Base-by-base conservation (phyloP, 2,888 invertebrate genomes). In the Papilio gigon region DNA sequence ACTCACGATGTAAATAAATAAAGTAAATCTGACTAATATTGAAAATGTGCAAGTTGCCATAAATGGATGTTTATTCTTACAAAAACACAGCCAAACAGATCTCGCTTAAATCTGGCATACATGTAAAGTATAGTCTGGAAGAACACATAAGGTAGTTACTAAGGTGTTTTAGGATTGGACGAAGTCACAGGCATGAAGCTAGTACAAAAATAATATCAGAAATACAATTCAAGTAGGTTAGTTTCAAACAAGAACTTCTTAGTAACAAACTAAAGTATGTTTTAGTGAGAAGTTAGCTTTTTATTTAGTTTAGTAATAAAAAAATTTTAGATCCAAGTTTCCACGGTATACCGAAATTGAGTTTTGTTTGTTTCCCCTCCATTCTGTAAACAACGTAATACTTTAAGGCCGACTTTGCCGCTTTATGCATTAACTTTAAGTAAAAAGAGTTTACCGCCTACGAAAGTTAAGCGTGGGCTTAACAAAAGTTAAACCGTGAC, bases 351-450 rank as follows among this genome's bases (percentile, higher is more conserved):
- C 53, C 30, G 30, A 56, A 56, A 56, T 56, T 56, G 53, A 56
- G 53, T 56, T 56, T 56, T 30, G 53, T 64, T 64, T 64, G 64
- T 27, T n/a, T 64, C 27, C 27, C 11, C 37, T 53, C 50, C 50
- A 25, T 25, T 64, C 37, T 37, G 35, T 35, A 53, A 35, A 50
- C 53, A 53, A 27, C 37, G 25, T 64, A 64, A 64, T 53, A 64
- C 64, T 64, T 53, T 53, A 64, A 53, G 53, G 64, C 53, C 53
- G 53, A 64, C 64, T 64, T 64, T 53, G 17, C 33, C 27, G 40
- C 64, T 64, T 64, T 64, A 27, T 50, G 64, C 53, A 53, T 64
- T 64, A 64, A 64, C 64, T 53, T 64, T 27, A 56, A 56, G 25
- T 56, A 30, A 56, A 64, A 64, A 64, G 37, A 53, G 53, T 64